phyloP scores from a whole-genome alignment of 1,140 invertebrate species.

The fruit fly (Drosophila melanogaster) region Release_6_plus_ISO1_MT NT_033779.5:18880501-18881000 shows the following conservation, averaged over 20 bases:
- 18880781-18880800: constrained; percentile 87
- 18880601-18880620: not conserved
- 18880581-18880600: not conserved
- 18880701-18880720: constrained; percentile 87
- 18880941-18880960: constrained; percentile 14
- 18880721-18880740: constrained; percentile 85
- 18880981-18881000: not conserved
- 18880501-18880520: not conserved
- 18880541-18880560: not conserved
- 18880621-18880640: not conserved
- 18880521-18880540: constrained; percentile 5
- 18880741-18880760: constrained; percentile 86
- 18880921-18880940: constrained; percentile 64
- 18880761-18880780: constrained; percentile 87
- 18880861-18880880: constrained; percentile 1
- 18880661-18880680: constrained; percentile 84
- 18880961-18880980: not conserved
- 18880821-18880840: constrained; percentile 57
- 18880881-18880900: constrained; percentile 42
- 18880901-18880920: constrained; percentile 60
- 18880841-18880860: constrained; percentile 13
- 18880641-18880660: constrained; percentile 76
- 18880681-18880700: constrained; percentile 86
- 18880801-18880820: constrained; percentile 74
- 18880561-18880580: constrained; percentile 3